Percentiles rank a stretch among this genome's conserved stretches.
Conservation (phyloP, 30 jellyfish, hydroid and myxozoan genomes). For the Haliclystus octoradiatus region DNA sequence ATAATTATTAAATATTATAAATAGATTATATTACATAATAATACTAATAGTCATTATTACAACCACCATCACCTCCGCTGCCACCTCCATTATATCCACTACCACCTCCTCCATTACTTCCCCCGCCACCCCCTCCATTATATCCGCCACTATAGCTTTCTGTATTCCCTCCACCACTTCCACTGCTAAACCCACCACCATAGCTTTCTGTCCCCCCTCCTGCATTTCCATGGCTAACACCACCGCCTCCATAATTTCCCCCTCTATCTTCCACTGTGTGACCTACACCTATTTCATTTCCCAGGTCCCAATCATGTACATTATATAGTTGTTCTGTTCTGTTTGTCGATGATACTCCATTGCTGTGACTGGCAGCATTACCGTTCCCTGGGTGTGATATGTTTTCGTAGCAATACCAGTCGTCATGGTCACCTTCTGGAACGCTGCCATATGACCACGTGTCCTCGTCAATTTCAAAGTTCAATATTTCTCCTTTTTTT, state of each 20-base stretch:
- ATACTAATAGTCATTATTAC: no score
- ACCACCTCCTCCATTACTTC: not conserved
- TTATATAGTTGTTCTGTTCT: no score
- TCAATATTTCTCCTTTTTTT: no score
- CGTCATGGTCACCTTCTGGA: not conserved
- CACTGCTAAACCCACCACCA: not conserved
- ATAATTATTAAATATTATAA: no score
- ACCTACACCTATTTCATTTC: conserved; percentile 10
- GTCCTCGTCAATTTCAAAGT: no score
- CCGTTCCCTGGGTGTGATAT: no score
- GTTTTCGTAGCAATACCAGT: no score
- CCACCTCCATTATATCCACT: not conserved
- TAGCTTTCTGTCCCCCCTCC: conserved; percentile 24
- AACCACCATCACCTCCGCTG: conserved; percentile 1
- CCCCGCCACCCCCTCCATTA: not conserved
- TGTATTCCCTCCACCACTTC: not conserved
- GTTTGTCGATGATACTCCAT: no score
- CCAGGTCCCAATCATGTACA: conserved; percentile 8
- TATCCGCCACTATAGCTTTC: not conserved
- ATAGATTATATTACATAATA: no score
- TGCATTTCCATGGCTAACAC: conserved; percentile 26
- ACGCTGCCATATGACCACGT: not conserved
- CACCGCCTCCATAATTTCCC: conserved; percentile 16
- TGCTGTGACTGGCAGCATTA: no score
- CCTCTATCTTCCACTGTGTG: conserved; percentile 7